Evolutionary conservation across 2,888 invertebrate species (phyloP).

Genomic region (Sepiola atlantica): DNA sequence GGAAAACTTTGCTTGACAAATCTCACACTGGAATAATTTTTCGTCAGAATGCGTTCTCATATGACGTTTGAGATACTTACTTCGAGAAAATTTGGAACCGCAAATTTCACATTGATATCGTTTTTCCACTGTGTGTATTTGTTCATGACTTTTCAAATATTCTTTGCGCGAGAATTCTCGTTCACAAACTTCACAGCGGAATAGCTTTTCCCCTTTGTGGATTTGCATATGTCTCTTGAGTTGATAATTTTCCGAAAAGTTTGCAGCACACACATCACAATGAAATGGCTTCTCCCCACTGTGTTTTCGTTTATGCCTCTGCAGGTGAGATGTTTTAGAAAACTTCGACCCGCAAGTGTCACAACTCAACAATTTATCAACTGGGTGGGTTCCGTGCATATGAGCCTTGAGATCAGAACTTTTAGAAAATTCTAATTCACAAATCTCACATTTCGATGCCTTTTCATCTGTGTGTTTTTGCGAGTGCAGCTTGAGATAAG

Average conservation of each 20-base stretch:
- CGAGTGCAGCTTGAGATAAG: neutral
- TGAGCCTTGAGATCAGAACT: neutral
- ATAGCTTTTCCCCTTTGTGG: conserved; percentile 24
- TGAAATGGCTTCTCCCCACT: neutral
- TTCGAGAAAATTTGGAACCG: conserved; percentile 32
- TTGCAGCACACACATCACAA: neutral
- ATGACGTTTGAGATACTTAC: neutral
- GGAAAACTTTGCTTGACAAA: neutral
- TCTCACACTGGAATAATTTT: conserved; percentile 35
- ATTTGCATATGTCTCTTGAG: conserved; percentile 13
- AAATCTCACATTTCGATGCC: neutral
- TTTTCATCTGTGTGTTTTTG: neutral
- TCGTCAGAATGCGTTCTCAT: neutral
- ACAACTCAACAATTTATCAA: neutral
- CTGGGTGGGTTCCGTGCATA: conserved; percentile 11
- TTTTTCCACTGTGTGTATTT: conserved; percentile 23
- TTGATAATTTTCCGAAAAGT: neutral
- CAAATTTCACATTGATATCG: conserved; percentile 39
- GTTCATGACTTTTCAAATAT: neutral
- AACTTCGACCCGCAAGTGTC: neutral
- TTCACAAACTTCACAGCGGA: neutral
- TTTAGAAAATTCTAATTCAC: neutral
- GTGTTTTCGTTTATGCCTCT: neutral
- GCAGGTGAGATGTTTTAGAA: conserved; percentile 3
- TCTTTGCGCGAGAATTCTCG: neutral